A percentile compares a stretch with the other conserved stretches of the same genome.
Evolutionary conservation across 2,797 vertebrate genomes (phyloP).

Genomic region (Rhadinocentrus ornatus): DNA sequence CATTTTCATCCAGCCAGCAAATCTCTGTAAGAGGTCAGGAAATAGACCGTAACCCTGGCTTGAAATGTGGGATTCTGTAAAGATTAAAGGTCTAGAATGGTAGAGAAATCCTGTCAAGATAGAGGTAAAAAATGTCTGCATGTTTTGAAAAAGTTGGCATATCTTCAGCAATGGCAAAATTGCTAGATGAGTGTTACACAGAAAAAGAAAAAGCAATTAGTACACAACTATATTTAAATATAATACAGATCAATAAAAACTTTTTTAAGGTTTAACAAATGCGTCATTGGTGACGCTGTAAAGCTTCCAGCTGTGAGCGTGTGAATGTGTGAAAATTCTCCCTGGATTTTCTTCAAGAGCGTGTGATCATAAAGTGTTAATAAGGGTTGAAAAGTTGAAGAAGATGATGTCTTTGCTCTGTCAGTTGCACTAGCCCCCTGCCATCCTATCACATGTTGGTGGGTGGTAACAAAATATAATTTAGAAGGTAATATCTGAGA

Average conservation of each 20-base stretch:
- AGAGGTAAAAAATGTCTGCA: slow-evolving; percentile 5
- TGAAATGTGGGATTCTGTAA: slow-evolving; percentile 38
- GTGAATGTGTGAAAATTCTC: slow-evolving; percentile 45
- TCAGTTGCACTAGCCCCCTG: not conserved
- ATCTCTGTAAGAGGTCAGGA: slow-evolving; percentile 53
- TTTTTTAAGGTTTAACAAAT: not conserved
- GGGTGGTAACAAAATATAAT: not conserved
- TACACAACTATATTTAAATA: not conserved
- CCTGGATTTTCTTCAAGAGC: slow-evolving; percentile 7
- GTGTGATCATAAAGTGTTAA: slow-evolving; percentile 47
- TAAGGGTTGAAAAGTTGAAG: slow-evolving; percentile 21
- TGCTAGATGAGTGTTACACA: too few species aligned
- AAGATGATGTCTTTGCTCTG: slow-evolving; percentile 3
- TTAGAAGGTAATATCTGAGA: not conserved
- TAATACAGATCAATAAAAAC: not conserved
- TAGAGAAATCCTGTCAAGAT: slow-evolving; percentile 12
- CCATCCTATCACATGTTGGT: slow-evolving; percentile 10
- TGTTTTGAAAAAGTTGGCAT: not conserved
- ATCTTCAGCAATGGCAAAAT: slow-evolving; percentile 5
- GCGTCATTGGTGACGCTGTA: slow-evolving; percentile 1
- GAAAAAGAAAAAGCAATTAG: not conserved
- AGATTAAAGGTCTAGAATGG: slow-evolving; percentile 24
- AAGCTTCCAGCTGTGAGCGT: slow-evolving; percentile 22
- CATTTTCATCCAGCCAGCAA: slow-evolving; percentile 51
- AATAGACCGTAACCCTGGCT: slow-evolving; percentile 44